These are phyloP conservation scores for Amphipoea lucens DNA, from an alignment of 2,888 invertebrate genomes.

Conservation along the genomic window DNA sequence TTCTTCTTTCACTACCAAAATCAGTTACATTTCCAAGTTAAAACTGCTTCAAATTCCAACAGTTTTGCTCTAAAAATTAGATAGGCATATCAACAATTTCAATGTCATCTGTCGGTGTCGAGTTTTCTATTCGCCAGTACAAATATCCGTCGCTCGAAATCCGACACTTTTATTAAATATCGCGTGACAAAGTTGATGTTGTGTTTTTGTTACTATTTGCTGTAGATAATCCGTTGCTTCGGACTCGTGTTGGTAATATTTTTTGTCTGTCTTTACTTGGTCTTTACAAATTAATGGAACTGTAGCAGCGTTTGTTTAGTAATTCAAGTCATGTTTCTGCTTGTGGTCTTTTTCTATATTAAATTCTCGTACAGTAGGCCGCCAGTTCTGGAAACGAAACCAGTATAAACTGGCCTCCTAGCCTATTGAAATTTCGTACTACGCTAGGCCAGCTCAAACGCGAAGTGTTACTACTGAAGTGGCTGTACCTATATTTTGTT, in stretches of 20 bases:
- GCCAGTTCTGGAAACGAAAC: neutral
- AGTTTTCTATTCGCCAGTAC: conserved; percentile 59
- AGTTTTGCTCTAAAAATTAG: conserved; percentile 37
- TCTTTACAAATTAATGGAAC: conserved; percentile 33
- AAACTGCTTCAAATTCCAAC: conserved; percentile 19
- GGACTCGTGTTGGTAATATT: conserved; percentile 10
- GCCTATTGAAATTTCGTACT: no score
- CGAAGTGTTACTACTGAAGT: neutral
- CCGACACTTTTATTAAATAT: conserved; percentile 65
- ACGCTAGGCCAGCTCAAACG: neutral
- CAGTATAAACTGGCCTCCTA: neutral
- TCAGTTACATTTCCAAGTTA: neutral
- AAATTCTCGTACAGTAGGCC: neutral
- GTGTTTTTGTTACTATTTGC: conserved; percentile 62
- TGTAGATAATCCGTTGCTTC: neutral
- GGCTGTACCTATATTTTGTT: neutral
- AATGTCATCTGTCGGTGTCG: conserved; percentile 63
- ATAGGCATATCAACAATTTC: conserved; percentile 51
- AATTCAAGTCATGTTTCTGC: neutral
- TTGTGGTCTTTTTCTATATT: neutral
- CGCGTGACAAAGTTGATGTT: conserved; percentile 65
- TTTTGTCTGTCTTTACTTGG: neutral
- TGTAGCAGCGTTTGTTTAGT: conserved; percentile 11
- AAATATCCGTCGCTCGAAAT: conserved; percentile 70
- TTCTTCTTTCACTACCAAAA: neutral